Conservation (phyloP, 2,113 vertebrate species). For the Prionailurus viverrinus region DNA sequence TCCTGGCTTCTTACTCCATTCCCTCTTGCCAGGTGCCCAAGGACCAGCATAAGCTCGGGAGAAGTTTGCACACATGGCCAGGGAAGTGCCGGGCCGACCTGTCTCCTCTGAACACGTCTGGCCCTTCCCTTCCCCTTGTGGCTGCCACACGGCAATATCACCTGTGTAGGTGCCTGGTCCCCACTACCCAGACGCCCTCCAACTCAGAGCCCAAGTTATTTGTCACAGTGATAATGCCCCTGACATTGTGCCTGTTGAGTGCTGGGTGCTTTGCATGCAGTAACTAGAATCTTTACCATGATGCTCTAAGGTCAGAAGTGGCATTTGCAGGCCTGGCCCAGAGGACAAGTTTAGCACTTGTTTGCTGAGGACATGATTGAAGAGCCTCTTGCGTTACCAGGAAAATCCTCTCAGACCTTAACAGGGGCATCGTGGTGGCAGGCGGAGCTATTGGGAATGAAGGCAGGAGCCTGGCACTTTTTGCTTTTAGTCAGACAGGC, state of each 20-base stretch:
- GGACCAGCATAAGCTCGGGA: neutral
- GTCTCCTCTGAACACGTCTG: neutral
- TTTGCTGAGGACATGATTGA: neutral
- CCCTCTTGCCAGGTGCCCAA: neutral
- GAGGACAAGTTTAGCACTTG: neutral
- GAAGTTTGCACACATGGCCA: fast-evolving
- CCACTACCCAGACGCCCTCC: neutral
- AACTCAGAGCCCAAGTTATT: neutral
- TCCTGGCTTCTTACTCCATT: neutral
- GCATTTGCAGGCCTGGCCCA: neutral
- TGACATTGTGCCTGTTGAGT: fast-evolving
- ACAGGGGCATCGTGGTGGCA: neutral
- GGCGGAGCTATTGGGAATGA: neutral
- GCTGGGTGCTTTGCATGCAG: neutral
- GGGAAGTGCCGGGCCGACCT: neutral
- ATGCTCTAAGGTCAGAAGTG: neutral
- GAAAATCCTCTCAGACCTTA: neutral
- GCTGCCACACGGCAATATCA: neutral
- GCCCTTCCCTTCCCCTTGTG: neutral
- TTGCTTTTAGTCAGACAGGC: neutral
- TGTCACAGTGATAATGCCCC: fast-evolving
- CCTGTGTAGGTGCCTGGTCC: neutral
- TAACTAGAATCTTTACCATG: neutral
- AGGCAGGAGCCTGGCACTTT: neutral
- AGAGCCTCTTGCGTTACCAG: neutral